Conservation (phyloP, 2,888 invertebrate genomes). For the Stramonita haemastoma region DNA sequence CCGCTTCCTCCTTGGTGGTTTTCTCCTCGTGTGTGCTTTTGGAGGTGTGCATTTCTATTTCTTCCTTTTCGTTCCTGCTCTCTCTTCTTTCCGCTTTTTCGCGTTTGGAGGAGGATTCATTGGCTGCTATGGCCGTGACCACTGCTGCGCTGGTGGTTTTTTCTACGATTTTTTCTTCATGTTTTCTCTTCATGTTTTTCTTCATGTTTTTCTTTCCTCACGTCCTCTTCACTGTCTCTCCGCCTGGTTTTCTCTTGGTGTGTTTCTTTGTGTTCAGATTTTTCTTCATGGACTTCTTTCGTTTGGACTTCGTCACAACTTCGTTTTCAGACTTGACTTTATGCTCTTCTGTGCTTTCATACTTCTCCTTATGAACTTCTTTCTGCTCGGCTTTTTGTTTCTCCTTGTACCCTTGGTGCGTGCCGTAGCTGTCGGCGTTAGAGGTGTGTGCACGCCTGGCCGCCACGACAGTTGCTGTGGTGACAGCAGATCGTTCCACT, state of each 20-base stretch:
- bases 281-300: conserved; percentile 1
- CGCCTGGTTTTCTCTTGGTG: not conserved
- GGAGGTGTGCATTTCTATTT: not conserved
- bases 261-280: conserved; percentile 8
- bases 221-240: not conserved
- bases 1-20: not conserved
- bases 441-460: conserved; percentile 15
- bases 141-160: not conserved
- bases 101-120: not conserved
- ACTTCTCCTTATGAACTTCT: conserved; percentile 25
- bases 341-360: conserved; percentile 18
- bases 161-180: not conserved
- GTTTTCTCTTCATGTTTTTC: conserved; percentile 31
- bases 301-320: not conserved
- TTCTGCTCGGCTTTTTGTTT: not conserved
- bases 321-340: conserved; percentile 17
- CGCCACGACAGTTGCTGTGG: conserved; percentile 18
- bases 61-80: not conserved
- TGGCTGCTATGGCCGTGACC: not conserved
- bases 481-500: not conserved
- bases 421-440: not conserved
- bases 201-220: not conserved
- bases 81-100: not conserved
- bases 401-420: not conserved
- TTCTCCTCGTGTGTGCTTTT: not conserved